Percentiles rank a stretch among this genome's conserved stretches.
Conservation (phyloP, 2,888 invertebrate species). For the Pterobdella sp. region DNA sequence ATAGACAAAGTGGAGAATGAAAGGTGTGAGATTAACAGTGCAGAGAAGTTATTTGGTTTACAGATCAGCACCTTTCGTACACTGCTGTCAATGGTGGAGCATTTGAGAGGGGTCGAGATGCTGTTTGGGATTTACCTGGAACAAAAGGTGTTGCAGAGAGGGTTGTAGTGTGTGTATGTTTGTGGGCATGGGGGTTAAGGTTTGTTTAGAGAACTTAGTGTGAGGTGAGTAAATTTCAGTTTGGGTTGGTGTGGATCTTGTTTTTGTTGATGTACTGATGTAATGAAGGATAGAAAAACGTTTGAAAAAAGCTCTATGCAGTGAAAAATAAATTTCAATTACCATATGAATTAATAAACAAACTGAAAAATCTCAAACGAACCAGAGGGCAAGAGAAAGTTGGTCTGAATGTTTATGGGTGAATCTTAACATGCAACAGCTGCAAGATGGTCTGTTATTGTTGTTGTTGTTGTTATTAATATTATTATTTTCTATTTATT, state of each 20-base stretch:
- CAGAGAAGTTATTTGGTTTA: constrained; percentile 79
- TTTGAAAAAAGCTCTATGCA: background rate
- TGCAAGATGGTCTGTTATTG: constrained; percentile 59
- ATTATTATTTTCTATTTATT: background rate
- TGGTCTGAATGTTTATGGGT: constrained; percentile 84
- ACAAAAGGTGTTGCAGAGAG: constrained; percentile 57
- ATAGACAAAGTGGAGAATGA: constrained; percentile 64
- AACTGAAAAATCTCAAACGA: background rate
- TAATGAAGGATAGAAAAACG: background rate
- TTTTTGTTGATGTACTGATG: background rate
- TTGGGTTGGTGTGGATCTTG: background rate
- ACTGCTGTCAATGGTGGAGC: constrained; percentile 56
- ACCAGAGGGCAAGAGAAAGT: constrained; percentile 61
- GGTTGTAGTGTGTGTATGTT: background rate
- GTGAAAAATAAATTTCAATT: background rate
- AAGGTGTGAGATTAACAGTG: constrained; percentile 60
- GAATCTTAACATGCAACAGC: constrained; percentile 72
- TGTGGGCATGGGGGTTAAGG: background rate
- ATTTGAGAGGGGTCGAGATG: constrained; percentile 59
- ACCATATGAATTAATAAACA: background rate
- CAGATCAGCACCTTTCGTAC: constrained; percentile 74
- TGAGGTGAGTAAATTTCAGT: background rate
- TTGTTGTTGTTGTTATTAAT: background rate
- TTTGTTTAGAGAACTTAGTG: background rate
- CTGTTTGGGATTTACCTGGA: constrained; percentile 70